Evolutionary conservation across 2,888 invertebrate genomes (phyloP), one percentile per base, ranked within the genome.

Genomic region (Apamea monoglypha): DNA sequence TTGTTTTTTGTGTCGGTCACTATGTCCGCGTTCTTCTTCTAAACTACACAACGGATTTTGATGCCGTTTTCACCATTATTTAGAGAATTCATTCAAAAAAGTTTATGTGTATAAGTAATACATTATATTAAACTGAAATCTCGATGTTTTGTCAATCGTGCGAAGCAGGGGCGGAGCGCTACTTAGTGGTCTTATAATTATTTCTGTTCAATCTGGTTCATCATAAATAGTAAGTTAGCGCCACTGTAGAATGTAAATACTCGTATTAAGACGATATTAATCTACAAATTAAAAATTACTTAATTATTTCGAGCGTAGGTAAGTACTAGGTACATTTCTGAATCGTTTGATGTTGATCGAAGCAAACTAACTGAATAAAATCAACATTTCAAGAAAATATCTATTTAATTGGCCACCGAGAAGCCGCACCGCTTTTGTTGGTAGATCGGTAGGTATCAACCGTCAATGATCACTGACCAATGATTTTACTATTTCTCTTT

Each of bases 401-500:
- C 29, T 40, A 76, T 78, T 86, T 86, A 84, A 86, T 89, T 89
- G 81, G 80, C 67, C 73, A 56, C 56, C 40, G 76, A 77, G 81
- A 82, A 70, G 69, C 80, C 47, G 67, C 78, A 32, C 50, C 81
- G 74, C 76, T 82, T 68, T 76, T 56, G n/a, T 32, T 36, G 47
- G 10, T 56, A 29, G 16, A 61, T 21, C 0, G 56, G 56, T 40
- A 12, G 6, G n/a, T 29, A 50, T 16, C 5, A 25, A 66, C 63
- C 40, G 72, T 75, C 61, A 56, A 76, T 53, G 56, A 81, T 78
- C 71, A 56, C 69, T 53, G 44, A 67, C 72, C 82, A 84, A 81
- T 82, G 82, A 82, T 82, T 85, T 82, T 79, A 87, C 87, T 87
- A 87, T 84, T 85, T 82, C 82, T 77, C 81, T 74, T 81, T 84